Evolutionary conservation across 2,797 vertebrate genomes (phyloP), one percentile per base, ranked within the genome.

Genomic region (Onychomys torridus): DNA sequence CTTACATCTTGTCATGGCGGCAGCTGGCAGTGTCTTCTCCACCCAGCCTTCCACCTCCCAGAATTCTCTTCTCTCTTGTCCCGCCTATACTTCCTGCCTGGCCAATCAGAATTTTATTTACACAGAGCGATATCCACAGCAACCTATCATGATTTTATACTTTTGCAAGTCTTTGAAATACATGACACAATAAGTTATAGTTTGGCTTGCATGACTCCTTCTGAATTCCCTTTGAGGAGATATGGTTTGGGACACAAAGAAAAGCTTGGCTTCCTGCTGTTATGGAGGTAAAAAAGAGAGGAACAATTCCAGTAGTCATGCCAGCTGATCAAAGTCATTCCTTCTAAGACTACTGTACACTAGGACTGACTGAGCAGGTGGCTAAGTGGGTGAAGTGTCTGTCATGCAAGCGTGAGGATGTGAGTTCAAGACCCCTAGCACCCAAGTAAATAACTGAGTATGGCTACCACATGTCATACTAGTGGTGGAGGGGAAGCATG

Each of bases 321-420:
- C 61, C 76, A 92, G 65, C 43, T 93, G 59, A 92, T 13, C 78
- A 55, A 55, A 92, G 91, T 87, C 83, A 87, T 10, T 97, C 52
- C 65, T 93, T 84, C 14, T 77, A 46, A 61, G 83, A 86, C 19
- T 40, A 34, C 40, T 57, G n/a, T 57, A 12, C 55, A 29, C 25
- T 21, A 57, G 23, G 27, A 21, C 19, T 19, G 27, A 21, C 19
- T 19, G 16, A 57, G 52, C 14, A 55, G 52, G n/a, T 21, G n/a
- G 85, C 8, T 40, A 52, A 6, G 34, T 40, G 16, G 49, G n/a
- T 7, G 17, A 37, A 87, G 49, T 29, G 65, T 34, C 49, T 46
- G 61, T n/a, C 25, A 0, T 40, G 14, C 49, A 73, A 17, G 17
- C 23, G 4, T 37, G 32, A 87, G n/a, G 25, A 27, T 29, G 27